These are phyloP conservation scores for Heteromurus nitidus DNA, from an alignment of 2,888 invertebrate genomes.

Conservation along the genomic window DNA sequence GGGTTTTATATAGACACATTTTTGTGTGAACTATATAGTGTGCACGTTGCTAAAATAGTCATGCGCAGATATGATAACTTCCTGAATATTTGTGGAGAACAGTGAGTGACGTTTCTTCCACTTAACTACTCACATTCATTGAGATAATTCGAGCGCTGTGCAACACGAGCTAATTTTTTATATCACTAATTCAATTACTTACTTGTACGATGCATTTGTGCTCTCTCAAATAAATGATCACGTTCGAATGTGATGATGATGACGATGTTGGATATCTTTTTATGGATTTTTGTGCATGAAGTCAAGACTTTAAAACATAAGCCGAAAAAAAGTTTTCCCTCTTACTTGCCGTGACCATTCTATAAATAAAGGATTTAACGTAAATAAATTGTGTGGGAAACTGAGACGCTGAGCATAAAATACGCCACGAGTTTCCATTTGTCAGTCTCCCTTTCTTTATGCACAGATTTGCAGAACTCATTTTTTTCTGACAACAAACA, in stretches of 20 bases:
- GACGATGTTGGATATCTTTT: slow-evolving; percentile 2
- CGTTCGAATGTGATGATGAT: neutral
- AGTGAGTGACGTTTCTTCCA: neutral
- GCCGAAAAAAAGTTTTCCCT: neutral
- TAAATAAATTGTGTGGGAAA: slow-evolving; percentile 29
- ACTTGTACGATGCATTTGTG: neutral
- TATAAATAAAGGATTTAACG: slow-evolving; percentile 15
- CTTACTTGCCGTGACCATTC: neutral
- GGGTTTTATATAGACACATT: neutral
- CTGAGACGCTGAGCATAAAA: neutral
- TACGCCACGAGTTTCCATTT: neutral
- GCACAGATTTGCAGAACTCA: neutral
- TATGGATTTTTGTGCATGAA: neutral
- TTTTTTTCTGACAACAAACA: neutral
- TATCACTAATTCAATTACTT: slow-evolving; percentile 9
- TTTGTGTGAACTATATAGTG: neutral
- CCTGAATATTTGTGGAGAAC: neutral
- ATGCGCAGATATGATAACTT: neutral
- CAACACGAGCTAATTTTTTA: neutral
- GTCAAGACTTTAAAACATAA: too few relatives aligned
- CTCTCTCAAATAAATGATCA: neutral
- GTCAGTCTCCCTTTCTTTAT: neutral
- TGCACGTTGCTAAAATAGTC: neutral
- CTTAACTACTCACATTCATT: neutral
- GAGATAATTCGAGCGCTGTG: too few relatives aligned